Conservation (phyloP, 2,888 invertebrate genomes). For the Andrena trimmerana region DNA sequence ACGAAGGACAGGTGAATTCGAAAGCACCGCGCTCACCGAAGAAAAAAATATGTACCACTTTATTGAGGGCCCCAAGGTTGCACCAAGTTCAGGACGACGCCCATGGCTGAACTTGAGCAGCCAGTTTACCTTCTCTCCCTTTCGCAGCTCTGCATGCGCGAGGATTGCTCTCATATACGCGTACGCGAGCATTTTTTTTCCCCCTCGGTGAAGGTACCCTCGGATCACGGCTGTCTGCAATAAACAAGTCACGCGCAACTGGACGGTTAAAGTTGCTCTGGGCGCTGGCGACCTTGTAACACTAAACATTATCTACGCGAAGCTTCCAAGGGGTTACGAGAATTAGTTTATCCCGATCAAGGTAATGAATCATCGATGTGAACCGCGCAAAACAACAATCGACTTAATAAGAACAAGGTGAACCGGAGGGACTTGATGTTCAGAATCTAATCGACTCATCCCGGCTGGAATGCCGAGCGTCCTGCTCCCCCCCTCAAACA, state of each 20-base stretch:
- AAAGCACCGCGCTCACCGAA: neutral
- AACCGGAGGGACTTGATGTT: conserved; percentile 33
- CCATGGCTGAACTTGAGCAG: conserved; percentile 17
- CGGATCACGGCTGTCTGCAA: neutral
- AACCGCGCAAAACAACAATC: conserved; percentile 38
- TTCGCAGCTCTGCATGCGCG: neutral
- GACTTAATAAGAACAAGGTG: conserved; percentile 55
- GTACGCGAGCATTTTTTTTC: neutral
- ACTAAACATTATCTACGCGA: conserved; percentile 36
- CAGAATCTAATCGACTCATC: conserved; percentile 17
- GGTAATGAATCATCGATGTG: conserved; percentile 42
- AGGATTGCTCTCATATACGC: neutral
- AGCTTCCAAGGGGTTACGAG: conserved; percentile 42
- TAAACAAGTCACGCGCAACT: neutral
- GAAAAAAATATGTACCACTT: neutral
- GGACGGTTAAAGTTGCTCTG: conserved; percentile 7
- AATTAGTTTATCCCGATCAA: conserved; percentile 32
- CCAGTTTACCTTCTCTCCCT: conserved; percentile 1
- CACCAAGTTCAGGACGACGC: neutral
- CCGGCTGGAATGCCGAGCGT: neutral
- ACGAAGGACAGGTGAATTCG: neutral
- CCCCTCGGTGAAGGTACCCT: conserved; percentile 17
- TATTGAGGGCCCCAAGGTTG: neutral
- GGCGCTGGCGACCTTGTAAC: conserved; percentile 41
- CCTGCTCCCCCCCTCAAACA: neutral